Conservation (phyloP, 2,113 vertebrate species). For the Plectropomus leopardus region DNA sequence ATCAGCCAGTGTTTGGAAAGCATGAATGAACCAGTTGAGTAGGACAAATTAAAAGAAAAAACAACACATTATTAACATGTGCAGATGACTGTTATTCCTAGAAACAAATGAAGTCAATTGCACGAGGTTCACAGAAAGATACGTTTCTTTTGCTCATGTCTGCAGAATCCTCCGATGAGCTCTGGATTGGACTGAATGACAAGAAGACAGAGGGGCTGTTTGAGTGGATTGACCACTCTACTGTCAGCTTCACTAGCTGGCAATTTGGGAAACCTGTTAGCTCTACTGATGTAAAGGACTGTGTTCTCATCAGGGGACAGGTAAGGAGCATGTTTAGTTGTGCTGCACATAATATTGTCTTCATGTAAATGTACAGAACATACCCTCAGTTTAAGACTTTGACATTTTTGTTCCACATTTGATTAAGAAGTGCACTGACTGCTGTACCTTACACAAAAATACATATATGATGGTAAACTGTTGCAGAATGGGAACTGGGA, state of each 20-base stretch:
- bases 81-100: no score
- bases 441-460: neutral
- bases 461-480: neutral
- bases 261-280: constrained; percentile 87
- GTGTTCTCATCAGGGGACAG: constrained; percentile 89
- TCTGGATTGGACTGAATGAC: constrained; percentile 94
- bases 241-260: constrained; percentile 90
- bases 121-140: no score
- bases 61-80: no score
- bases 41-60: no score
- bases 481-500: constrained; percentile 90
- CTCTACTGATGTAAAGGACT: constrained; percentile 84
- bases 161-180: constrained; percentile 85
- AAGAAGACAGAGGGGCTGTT: constrained; percentile 89
- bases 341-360: no score
- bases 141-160: neutral
- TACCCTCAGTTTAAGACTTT: neutral
- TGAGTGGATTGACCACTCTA: constrained; percentile 91
- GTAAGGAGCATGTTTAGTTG: constrained; percentile 77
- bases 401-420: neutral
- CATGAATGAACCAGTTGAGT: no score
- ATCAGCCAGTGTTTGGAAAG: no score
- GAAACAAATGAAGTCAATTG: no score
- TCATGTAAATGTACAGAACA: no score
- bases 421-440: neutral